Evolutionary conservation across 2,797 vertebrate genomes (phyloP).

Genomic region (Micropoecilia bifurca): DNA sequence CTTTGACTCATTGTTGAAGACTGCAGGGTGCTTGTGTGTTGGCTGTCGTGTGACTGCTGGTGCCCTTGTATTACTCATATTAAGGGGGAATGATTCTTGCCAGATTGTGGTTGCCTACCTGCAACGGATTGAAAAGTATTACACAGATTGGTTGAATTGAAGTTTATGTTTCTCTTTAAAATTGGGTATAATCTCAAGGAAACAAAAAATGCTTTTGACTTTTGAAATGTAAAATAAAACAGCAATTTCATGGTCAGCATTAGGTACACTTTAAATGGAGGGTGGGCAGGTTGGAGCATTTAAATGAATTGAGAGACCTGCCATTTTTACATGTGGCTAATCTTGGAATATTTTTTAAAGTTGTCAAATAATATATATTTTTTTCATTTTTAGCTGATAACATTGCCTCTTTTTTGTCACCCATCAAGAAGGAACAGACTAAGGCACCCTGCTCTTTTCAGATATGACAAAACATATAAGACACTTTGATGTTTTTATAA

Average conservation of each 20-base stretch:
- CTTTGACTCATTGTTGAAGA: conserved; percentile 5
- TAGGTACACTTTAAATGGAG: conserved; percentile 10
- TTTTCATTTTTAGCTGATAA: not conserved
- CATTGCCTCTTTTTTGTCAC: not conserved
- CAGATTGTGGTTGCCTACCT: not conserved
- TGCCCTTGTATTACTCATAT: not conserved
- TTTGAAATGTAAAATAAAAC: not conserved
- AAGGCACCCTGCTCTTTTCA: conserved; percentile 84
- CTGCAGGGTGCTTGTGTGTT: not conserved
- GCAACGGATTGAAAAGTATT: not conserved
- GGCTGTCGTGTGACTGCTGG: not conserved
- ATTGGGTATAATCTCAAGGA: not conserved
- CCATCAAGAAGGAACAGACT: conserved; percentile 28
- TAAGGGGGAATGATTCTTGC: not conserved
- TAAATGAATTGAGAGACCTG: conserved; percentile 13
- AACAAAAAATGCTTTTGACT: not conserved
- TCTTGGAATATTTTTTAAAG: conserved; percentile 2
- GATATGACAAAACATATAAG: conserved; percentile 61
- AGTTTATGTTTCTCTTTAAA: not conserved
- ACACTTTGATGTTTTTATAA: conserved; percentile 10
- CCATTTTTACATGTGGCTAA: conserved; percentile 13
- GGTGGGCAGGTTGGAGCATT: conserved; percentile 20
- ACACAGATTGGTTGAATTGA: not conserved
- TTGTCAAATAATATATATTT: conserved; percentile 8
- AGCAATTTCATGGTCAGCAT: conserved; percentile 10